Evolutionary conservation across 2,888 invertebrate species (phyloP), one percentile per base, ranked within the genome.

Genomic region (Phyllotreta cruciferae): DNA sequence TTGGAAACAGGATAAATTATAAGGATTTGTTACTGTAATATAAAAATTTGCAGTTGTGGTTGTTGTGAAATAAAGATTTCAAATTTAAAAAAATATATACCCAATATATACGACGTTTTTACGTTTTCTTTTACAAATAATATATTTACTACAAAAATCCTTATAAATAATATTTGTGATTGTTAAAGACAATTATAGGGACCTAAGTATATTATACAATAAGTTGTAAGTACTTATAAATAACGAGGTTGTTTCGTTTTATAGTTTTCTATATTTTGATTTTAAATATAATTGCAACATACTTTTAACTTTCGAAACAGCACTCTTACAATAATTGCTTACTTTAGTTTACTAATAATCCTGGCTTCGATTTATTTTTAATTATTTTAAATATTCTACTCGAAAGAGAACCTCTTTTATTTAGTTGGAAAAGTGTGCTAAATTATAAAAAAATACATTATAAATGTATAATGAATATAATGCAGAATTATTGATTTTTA

Each of bases 181-280:
- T 76, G 75, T 75, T 70, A 75, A 62, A 72, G 74, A 76, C 73
- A 75, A 74, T 73, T 74, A 73, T 74, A 74, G 77, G 77, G 77
- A 77, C 77, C 77, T 77, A 76, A 69, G 66, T 64, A 68, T 63
- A 62, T 49, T 52, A 11, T 63, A 63, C 36, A 45, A 63, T 63
- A 58, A 54, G 36, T 58, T 58, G 36, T 39, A 63, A 50, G 38
- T 53, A 62, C 42, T 44, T 14, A 53, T 37, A 24, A 24, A 24
- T 24, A 24, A 24, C 24, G 10, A 41, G 41, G 10, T 41, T 9
- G 41, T 41, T 41, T 11, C 10, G 14, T 44, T 44, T 44, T 44
- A 41, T 41, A 41, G 41, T 41, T 10, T 41, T 44, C 6, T 44
- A n/a, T 11, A 44, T 44, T 44, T 44, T 7, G 44, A 13, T 44